These are phyloP conservation scores for Calliphora vicina DNA, from an alignment of 1,140 invertebrate genomes.

Conservation along the genomic window DNA sequence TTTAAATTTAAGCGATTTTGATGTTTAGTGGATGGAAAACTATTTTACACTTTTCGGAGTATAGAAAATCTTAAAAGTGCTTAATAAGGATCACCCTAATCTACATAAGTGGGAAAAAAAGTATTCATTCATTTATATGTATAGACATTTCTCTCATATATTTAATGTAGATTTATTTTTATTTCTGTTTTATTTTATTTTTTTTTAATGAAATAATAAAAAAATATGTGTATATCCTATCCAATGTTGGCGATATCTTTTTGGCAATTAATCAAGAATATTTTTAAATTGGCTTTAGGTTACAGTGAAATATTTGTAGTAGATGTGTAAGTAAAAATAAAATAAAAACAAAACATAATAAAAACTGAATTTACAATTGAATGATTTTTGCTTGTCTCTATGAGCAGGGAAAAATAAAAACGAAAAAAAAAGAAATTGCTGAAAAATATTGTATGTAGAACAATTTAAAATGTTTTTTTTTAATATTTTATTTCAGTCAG, in stretches of 20 bases:
- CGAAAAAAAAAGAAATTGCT: no score
- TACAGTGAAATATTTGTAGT: neutral
- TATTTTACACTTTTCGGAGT: no score
- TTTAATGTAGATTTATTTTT: neutral
- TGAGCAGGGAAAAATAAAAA: neutral
- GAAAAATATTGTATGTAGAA: neutral
- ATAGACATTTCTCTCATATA: neutral
- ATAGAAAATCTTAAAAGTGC: no score
- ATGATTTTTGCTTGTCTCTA: constrained; percentile 18
- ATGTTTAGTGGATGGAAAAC: no score
- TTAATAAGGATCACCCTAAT: no score
- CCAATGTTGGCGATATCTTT: constrained; percentile 20
- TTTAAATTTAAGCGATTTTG: no score
- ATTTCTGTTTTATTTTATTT: no score
- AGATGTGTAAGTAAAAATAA: neutral
- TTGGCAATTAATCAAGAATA: constrained; percentile 35
- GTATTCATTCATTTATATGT: neutral
- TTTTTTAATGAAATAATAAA: neutral
- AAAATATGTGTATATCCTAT: neutral
- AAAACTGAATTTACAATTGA: constrained; percentile 25
- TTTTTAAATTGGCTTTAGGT: constrained; percentile 34
- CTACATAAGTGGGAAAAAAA: no score
- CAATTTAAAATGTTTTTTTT: neutral
- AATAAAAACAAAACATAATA: constrained; percentile 16
- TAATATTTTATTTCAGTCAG: neutral